Base-by-base conservation (phyloP, 2,888 invertebrate genomes). In the Nymphalis c-album region DNA sequence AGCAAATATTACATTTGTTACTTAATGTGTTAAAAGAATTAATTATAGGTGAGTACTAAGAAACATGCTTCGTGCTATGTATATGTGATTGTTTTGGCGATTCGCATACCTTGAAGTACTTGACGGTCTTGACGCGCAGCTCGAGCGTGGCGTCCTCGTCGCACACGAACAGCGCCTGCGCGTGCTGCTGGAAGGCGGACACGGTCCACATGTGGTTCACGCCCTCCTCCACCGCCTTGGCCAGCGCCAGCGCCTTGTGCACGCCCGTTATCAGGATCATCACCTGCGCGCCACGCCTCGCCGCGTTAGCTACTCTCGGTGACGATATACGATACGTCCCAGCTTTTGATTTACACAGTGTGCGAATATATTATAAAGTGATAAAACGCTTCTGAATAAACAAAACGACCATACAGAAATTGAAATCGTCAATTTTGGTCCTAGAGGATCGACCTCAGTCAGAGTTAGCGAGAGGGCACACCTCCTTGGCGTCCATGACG, bases 161-260 rank as follows among this genome's bases (percentile, higher is more conserved):
- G 86, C 98, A 98, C 72, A 99, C 94, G 94, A 99, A 98, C 68
- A 98, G 93, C 40, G 98, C 96, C 80, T 95, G 95, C 60, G 96
- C 95, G 91, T 99, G 99, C 87, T 98, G 97, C 88, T 98, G 99
- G 93, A 99, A 98, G 62, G 99, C 99, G 57, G 98, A 98, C 53
- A 99, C 99, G 0, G 99, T 99, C 98, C 99, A 99, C 99, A 99
- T 99, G 91, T 99, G 99, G 93, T 98, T 99, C 16, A 99, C 96
- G 66, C 99, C 99, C 87, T 99, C 98, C 91, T 99, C 99, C 79
- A 99, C 97, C 13, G 99, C 99, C 91, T 98, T 98, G 84, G 98
- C 97, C 71, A 99, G 94, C 64, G 99, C 99, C 83, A 98, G 96
- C 16, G 99, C 95, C 90, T 99, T 99, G 91, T 98, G 98, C 60